These are phyloP conservation scores for Symphodus melops DNA, from an alignment of 2,113 vertebrate species.

Conservation along the genomic window DNA sequence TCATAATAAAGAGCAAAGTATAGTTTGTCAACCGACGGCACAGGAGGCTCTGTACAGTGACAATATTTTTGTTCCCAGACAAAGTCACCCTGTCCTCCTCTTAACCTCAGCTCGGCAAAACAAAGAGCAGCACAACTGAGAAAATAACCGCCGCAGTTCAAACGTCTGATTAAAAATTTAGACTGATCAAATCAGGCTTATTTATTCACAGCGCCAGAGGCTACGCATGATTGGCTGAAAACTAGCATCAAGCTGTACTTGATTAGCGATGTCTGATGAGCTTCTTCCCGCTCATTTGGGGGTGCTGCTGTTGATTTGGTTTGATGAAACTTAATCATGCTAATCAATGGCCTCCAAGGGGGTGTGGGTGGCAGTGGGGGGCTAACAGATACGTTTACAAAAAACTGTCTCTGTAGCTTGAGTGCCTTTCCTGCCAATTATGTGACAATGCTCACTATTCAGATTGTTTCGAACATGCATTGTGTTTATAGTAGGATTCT, in stretches of 20 bases:
- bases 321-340: slow-evolving; percentile 74
- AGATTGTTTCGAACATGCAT: slow-evolving; percentile 16
- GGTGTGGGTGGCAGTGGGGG: background rate
- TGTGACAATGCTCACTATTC: background rate
- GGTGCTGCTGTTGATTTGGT: slow-evolving; percentile 61
- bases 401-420: slow-evolving; percentile 1
- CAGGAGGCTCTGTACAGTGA: background rate
- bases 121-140: slow-evolving; percentile 33
- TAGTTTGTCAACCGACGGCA: background rate
- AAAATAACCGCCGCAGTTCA: slow-evolving; percentile 45
- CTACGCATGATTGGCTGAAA: slow-evolving; percentile 63
- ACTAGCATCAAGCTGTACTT: slow-evolving; percentile 69
- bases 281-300: slow-evolving; percentile 44
- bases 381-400: slow-evolving; percentile 9
- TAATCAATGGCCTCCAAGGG: slow-evolving; percentile 61
- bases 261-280: slow-evolving; percentile 74
- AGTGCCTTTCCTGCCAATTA: slow-evolving; percentile 8
- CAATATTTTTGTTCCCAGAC: background rate
- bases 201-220: slow-evolving; percentile 56
- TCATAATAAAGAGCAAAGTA: background rate
- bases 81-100: slow-evolving; percentile 43
- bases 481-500: background rate
- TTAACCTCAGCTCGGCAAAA: slow-evolving; percentile 52
- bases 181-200: slow-evolving; percentile 64
- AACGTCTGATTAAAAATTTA: slow-evolving; percentile 65